Conservation (phyloP, 2,113 vertebrate genomes). For the Takifugu flavidus region DNA sequence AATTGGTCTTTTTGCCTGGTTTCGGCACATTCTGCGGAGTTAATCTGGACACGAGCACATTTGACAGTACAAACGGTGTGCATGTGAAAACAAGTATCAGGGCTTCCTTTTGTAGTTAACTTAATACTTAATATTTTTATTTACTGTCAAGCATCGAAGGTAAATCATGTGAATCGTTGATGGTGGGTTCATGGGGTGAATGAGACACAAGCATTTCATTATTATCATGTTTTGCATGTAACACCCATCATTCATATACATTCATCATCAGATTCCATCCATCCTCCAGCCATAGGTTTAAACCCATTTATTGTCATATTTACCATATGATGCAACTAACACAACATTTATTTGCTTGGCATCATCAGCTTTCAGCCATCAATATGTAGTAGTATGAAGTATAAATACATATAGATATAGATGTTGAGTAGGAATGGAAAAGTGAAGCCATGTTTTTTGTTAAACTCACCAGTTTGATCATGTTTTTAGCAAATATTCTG, state of each 20-base stretch:
- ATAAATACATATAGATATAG: neutral
- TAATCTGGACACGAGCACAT: conserved; percentile 4
- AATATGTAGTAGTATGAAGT: neutral
- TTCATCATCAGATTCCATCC: neutral
- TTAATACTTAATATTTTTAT: neutral
- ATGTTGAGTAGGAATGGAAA: neutral
- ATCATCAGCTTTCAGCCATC: conserved; percentile 13
- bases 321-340: conserved; percentile 19
- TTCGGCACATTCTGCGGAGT: neutral
- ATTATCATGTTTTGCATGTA: conserved; percentile 35
- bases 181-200: conserved; percentile 12
- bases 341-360: conserved; percentile 17
- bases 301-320: neutral
- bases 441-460: neutral
- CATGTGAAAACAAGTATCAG: conserved; percentile 1
- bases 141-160: too few species aligned
- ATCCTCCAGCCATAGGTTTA: neutral
- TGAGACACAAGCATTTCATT: conserved; percentile 9
- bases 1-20: neutral
- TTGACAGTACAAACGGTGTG: conserved; percentile 1
- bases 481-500: too few species aligned
- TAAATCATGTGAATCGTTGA: too few species aligned
- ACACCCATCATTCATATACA: conserved; percentile 33
- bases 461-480: too few species aligned
- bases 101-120: neutral